Evolutionary conservation across 1,140 invertebrate species (phyloP).

Genomic region (Heliothis virescens): DNA sequence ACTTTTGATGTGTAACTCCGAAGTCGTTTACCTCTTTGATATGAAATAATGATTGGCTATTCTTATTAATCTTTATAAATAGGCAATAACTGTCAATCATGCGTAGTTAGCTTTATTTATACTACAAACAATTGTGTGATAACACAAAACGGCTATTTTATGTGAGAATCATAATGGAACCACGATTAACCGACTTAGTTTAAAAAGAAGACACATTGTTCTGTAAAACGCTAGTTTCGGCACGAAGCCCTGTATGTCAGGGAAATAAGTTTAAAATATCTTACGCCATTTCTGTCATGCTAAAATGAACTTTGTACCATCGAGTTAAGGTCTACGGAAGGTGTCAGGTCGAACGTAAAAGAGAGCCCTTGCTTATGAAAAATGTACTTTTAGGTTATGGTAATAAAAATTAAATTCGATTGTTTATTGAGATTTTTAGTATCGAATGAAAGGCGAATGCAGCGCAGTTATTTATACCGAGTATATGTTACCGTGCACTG

Average conservation of each 20-base stretch:
- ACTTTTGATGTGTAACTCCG: constrained; percentile 28
- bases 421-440: constrained; percentile 62
- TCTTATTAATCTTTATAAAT: constrained; percentile 49
- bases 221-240: constrained; percentile 83
- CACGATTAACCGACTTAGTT: constrained; percentile 79
- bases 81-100: constrained; percentile 54
- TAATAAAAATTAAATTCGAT: constrained; percentile 70
- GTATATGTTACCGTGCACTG: constrained; percentile 78
- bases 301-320: constrained; percentile 64
- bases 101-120: constrained; percentile 40
- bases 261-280: constrained; percentile 70
- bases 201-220: constrained; percentile 83
- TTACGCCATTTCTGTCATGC: constrained; percentile 56
- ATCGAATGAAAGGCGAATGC: constrained; percentile 70
- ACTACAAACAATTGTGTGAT: constrained; percentile 55
- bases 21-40: constrained; percentile 45
- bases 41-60: constrained; percentile 18
- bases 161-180: constrained; percentile 59
- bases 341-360: constrained; percentile 48
- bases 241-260: constrained; percentile 80
- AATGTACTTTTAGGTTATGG: constrained; percentile 55
- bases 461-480: constrained; percentile 76
- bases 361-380: constrained; percentile 59
- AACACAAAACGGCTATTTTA: constrained; percentile 56
- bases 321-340: constrained; percentile 60